These are phyloP conservation scores for Pseudoips prasinana DNA, from an alignment of 2,888 invertebrate species.

Conservation along the genomic window DNA sequence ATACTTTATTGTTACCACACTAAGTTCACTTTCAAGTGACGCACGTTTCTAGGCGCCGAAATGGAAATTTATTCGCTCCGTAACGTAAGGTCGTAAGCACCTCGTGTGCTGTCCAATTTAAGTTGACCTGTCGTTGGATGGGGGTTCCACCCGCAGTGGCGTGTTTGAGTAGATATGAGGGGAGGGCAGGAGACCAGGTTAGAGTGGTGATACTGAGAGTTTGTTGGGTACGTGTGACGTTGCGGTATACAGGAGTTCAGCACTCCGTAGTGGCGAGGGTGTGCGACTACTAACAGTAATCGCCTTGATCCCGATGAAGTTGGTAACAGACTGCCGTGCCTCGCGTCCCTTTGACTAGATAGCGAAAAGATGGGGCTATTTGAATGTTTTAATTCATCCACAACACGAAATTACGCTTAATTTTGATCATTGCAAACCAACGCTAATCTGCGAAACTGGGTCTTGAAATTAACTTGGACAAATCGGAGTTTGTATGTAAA, in stretches of 20 bases:
- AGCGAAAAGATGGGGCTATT: conserved; percentile 27
- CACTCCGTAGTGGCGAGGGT: conserved; percentile 63
- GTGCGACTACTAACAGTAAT: conserved; percentile 73
- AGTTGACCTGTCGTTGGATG: conserved; percentile 38
- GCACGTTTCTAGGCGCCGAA: conserved; percentile 48
- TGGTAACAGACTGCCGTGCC: conserved; percentile 62
- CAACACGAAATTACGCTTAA: too few relatives aligned
- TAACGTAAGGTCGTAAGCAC: conserved; percentile 62
- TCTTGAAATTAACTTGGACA: too few relatives aligned
- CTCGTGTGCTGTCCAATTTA: conserved; percentile 27
- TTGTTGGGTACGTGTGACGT: conserved; percentile 49
- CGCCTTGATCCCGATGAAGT: conserved; percentile 76
- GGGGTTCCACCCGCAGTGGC: conserved; percentile 39
- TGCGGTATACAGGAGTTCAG: conserved; percentile 47
- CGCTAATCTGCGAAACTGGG: too few relatives aligned
- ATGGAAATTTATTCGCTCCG: conserved; percentile 72
- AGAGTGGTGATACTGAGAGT: conserved; percentile 38
- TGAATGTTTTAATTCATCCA: neutral
- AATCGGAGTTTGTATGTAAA: too few relatives aligned
- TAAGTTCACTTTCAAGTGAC: conserved; percentile 41
- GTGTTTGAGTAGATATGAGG: conserved; percentile 24
- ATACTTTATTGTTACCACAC: conserved; percentile 51
- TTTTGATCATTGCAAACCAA: too few relatives aligned
- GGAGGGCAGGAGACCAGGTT: conserved; percentile 39
- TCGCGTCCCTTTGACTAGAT: conserved; percentile 33